phyloP scores from a whole-genome alignment of 2,113 vertebrate genomes.

The Eolophus roseicapilla region DNA sequence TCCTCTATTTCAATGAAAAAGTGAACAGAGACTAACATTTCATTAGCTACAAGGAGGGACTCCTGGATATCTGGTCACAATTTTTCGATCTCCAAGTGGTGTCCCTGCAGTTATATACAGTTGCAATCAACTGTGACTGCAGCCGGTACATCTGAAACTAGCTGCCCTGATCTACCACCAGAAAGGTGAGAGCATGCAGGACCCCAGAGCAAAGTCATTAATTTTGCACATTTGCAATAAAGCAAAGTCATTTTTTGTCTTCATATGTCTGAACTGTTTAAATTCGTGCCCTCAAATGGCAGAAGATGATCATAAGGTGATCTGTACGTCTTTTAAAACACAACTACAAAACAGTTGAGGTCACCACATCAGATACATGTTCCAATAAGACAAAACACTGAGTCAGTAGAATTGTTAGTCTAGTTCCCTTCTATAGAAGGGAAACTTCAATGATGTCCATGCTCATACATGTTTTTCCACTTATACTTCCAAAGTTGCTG shows the following conservation, averaged over 20 bases:
- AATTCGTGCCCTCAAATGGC: neutral
- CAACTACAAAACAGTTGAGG: neutral
- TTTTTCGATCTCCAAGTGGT: neutral
- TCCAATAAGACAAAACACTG: neutral
- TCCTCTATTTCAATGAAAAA: neutral
- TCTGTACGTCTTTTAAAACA: neutral
- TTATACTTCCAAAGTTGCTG: neutral
- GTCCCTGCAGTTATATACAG: neutral
- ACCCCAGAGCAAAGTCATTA: neutral
- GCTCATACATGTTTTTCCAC: neutral
- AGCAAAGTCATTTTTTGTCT: neutral
- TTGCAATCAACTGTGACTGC: neutral
- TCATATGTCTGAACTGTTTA: neutral
- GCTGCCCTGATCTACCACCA: neutral
- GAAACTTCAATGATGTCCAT: neutral
- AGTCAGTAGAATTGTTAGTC: neutral
- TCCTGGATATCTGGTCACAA: neutral
- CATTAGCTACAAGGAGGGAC: neutral
- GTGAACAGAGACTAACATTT: neutral
- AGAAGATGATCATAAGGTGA: neutral
- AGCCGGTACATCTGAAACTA: neutral
- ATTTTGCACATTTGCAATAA: neutral
- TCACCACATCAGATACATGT: neutral
- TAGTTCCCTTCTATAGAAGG: neutral
- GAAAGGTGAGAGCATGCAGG: neutral